These are phyloP conservation scores for Drosophila cardini DNA, from an alignment of 1,140 invertebrate genomes.

Conservation along the genomic window DNA sequence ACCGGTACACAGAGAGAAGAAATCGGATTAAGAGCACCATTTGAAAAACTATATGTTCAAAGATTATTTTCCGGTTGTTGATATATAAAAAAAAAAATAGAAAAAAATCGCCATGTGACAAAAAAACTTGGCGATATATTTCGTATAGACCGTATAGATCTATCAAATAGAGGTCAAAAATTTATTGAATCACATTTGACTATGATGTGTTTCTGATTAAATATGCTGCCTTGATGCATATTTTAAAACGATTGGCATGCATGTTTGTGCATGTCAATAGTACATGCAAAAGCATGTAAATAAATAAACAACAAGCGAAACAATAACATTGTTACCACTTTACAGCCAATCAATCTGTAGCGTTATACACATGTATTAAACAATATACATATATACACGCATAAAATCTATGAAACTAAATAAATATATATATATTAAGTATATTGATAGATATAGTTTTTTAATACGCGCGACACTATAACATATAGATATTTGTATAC, in stretches of 20 bases:
- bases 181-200: not conserved
- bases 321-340: not conserved
- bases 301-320: constrained; percentile 3
- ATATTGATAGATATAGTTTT: not conserved
- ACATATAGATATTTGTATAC: constrained; percentile 20
- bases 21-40: not conserved
- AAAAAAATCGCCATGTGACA: constrained; percentile 9
- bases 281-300: constrained; percentile 6
- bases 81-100: too few species aligned
- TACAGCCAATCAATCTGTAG: not conserved
- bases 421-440: not conserved
- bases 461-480: constrained; percentile 6
- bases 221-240: constrained; percentile 11
- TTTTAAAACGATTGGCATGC: not conserved
- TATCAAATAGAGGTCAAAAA: constrained; percentile 17
- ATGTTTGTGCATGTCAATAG: constrained; percentile 1
- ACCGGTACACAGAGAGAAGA: not conserved
- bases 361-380: not conserved
- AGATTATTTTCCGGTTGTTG: not conserved
- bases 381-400: not conserved
- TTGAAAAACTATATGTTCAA: not conserved
- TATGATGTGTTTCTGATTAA: not conserved
- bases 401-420: not conserved
- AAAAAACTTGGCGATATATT: not conserved
- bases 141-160: not conserved